phyloP scores from a whole-genome alignment of 2,888 invertebrate species.

The Xestobium rufovillosum region DNA sequence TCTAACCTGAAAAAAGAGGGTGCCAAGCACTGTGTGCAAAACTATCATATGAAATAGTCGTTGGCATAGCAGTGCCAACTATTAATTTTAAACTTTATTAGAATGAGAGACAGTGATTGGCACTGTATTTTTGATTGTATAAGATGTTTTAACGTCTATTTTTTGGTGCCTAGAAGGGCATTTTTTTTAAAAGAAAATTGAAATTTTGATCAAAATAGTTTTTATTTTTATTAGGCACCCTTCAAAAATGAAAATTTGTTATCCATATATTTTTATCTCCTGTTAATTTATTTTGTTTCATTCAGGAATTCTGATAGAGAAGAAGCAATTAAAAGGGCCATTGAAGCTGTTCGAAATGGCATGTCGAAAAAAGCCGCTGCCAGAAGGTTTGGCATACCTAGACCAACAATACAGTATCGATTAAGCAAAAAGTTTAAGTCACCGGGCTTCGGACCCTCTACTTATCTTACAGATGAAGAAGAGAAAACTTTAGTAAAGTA shows the following conservation, averaged over 20 bases:
- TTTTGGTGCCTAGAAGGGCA: neutral
- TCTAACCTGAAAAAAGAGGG: neutral
- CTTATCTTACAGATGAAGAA: neutral
- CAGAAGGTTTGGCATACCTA: neutral
- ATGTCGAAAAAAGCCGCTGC: neutral
- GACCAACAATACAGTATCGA: neutral
- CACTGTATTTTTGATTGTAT: neutral
- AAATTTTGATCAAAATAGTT: neutral
- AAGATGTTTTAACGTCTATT: neutral
- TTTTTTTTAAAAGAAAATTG: neutral
- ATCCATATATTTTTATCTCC: no score
- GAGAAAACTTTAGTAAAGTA: neutral
- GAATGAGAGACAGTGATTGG: neutral
- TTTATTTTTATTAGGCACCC: neutral
- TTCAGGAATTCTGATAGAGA: no score
- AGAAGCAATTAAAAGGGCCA: neutral
- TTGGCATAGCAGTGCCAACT: slow-evolving; percentile 2
- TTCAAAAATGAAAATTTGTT: no score
- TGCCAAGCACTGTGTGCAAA: neutral
- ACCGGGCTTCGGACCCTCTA: neutral
- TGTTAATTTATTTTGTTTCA: no score
- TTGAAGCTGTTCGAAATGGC: slow-evolving; percentile 1
- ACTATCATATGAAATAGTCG: neutral
- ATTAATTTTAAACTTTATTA: neutral
- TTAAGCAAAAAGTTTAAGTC: neutral